Conservation (phyloP, 2,113 vertebrate genomes). For the Pteruthius melanotis region DNA sequence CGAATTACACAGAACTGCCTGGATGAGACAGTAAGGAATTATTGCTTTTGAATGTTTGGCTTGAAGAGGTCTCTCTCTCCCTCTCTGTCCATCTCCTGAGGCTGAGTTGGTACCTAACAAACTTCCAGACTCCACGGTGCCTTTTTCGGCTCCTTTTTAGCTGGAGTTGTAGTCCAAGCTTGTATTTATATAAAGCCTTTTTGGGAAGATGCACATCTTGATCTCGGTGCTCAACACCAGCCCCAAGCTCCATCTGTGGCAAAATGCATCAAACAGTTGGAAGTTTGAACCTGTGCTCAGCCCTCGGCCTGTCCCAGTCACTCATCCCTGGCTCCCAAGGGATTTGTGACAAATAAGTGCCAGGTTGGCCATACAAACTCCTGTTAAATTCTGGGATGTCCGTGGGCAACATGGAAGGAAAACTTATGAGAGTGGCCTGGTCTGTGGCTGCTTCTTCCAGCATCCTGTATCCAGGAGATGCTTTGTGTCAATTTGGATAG, state of each 20-base stretch:
- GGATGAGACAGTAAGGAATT: background rate
- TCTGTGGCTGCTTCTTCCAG: background rate
- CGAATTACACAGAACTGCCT: background rate
- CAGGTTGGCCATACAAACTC: background rate
- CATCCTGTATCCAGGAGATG: fast-evolving
- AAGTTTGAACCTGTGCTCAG: background rate
- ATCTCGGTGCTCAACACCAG: background rate
- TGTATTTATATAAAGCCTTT: background rate
- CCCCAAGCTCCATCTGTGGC: background rate
- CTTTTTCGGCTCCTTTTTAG: background rate
- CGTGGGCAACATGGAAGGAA: fast-evolving
- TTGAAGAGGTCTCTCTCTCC: background rate
- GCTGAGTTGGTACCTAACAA: background rate
- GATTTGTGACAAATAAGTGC: background rate
- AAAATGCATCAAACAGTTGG: fast-evolving
- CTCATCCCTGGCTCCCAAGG: background rate
- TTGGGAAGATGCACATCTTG: background rate
- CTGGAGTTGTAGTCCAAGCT: background rate
- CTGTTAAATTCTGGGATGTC: background rate
- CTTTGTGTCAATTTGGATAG: fast-evolving
- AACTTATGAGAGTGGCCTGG: background rate
- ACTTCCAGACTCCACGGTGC: background rate
- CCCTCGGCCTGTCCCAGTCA: fast-evolving
- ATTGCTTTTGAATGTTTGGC: background rate
- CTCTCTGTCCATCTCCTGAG: background rate